A percentile compares a stretch with the other conserved stretches of the same genome.
These are phyloP conservation scores for Petrophora chlorosata DNA, from an alignment of 2,888 invertebrate genomes.

Conservation along the genomic window DNA sequence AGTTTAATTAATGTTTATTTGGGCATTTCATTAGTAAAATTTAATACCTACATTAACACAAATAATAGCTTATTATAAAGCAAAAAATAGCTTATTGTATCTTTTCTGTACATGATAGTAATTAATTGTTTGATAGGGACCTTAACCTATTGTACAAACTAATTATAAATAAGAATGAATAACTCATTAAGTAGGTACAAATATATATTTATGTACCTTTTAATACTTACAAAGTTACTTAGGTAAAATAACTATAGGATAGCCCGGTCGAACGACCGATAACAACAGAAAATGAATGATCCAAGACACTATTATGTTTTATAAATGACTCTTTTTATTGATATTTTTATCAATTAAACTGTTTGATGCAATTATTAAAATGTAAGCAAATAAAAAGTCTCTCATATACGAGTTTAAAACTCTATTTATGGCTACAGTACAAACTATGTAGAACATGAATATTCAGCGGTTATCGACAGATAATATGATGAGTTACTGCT, in stretches of 20 bases:
- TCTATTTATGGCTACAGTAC: not conserved
- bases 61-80: too few relatives aligned
- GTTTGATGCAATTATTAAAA: conserved; percentile 40
- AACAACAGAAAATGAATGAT: conserved; percentile 66
- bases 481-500: conserved; percentile 30
- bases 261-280: conserved; percentile 68
- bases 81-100: too few relatives aligned
- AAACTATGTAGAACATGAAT: not conserved
- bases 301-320: conserved; percentile 57
- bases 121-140: too few relatives aligned
- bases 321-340: conserved; percentile 71
- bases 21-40: too few relatives aligned
- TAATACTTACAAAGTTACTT: conserved; percentile 42
- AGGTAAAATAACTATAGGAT: conserved; percentile 73
- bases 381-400: conserved; percentile 43
- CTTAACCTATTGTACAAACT: too few relatives aligned
- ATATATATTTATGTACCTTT: too few relatives aligned
- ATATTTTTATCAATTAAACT: conserved; percentile 63
- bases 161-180: too few relatives aligned
- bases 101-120: too few relatives aligned
- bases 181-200: too few relatives aligned
- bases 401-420: conserved; percentile 3
- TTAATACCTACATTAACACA: too few relatives aligned
- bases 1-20: too few relatives aligned
- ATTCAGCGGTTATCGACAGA: not conserved